phyloP scores from a whole-genome alignment of 2,888 invertebrate genomes.

The Drosophila fungiperda region DNA sequence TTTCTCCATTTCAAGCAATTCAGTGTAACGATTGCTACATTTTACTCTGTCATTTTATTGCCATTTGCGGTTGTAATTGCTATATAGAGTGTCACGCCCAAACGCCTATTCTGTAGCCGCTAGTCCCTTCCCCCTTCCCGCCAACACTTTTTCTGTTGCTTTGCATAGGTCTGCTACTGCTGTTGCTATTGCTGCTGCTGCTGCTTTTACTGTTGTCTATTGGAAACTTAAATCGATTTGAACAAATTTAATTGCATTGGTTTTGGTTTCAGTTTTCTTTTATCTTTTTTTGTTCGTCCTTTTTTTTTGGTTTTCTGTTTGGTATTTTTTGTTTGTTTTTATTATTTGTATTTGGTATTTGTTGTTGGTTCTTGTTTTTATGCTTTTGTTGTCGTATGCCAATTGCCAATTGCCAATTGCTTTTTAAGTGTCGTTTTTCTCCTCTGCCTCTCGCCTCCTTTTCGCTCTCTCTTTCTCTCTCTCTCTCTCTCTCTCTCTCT shows the following conservation, averaged over 20 bases:
- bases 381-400: slow-evolving; percentile 47
- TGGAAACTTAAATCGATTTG: slow-evolving; percentile 78
- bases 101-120: slow-evolving; percentile 8
- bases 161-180: slow-evolving; percentile 28
- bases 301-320: slow-evolving; percentile 25
- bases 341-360: slow-evolving; percentile 27
- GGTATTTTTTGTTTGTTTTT: slow-evolving; percentile 11
- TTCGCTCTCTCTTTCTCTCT: not conserved
- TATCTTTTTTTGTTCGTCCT: slow-evolving; percentile 10
- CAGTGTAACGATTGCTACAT: slow-evolving; percentile 58
- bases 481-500: not conserved
- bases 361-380: slow-evolving; percentile 6
- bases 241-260: slow-evolving; percentile 79
- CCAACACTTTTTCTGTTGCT: not conserved
- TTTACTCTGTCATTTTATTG: slow-evolving; percentile 75
- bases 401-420: slow-evolving; percentile 75
- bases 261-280: slow-evolving; percentile 50
- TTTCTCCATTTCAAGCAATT: slow-evolving; percentile 26
- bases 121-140: not conserved
- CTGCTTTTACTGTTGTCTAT: slow-evolving; percentile 53
- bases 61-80: slow-evolving; percentile 80
- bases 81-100: slow-evolving; percentile 60
- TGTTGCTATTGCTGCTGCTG: slow-evolving; percentile 5
- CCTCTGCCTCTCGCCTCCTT: not conserved
- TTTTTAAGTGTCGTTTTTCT: slow-evolving; percentile 68